Evolutionary conservation across 2,797 vertebrate genomes (phyloP).

Genomic region (Peromyscus eremicus): DNA sequence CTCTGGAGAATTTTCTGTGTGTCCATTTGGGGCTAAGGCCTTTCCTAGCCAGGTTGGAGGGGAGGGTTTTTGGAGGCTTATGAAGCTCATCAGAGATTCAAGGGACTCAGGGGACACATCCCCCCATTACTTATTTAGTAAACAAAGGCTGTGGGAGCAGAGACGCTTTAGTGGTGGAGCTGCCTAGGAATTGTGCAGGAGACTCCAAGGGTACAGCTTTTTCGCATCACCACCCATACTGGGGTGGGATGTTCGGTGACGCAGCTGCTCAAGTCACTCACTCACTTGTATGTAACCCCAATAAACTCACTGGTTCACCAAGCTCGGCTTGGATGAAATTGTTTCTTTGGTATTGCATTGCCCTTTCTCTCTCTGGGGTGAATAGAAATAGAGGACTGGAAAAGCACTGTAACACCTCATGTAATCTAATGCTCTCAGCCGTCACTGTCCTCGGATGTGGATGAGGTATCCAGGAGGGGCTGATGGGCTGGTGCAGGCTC

Average conservation of each 20-base stretch:
- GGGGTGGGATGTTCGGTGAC: neutral
- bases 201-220: too few species aligned
- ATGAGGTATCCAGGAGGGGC: neutral
- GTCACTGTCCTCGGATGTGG: fast-evolving
- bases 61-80: too few species aligned
- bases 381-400: neutral
- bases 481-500: fast-evolving
- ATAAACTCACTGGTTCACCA: neutral
- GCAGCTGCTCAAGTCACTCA: neutral
- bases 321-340: neutral
- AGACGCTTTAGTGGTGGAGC: neutral
- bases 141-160: neutral
- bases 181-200: neutral
- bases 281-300: neutral
- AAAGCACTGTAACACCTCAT: neutral
- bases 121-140: neutral
- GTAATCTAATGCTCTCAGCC: neutral
- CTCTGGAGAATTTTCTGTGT: neutral
- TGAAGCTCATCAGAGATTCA: neutral
- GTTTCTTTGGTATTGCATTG: slow-evolving; percentile 4
- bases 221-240: neutral
- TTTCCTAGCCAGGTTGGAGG: neutral
- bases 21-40: fast-evolving
- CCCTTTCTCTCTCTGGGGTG: slow-evolving; percentile 3
- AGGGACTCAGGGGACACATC: neutral